Evolutionary conservation across 2,888 invertebrate genomes (phyloP).

Genomic region (Cheilosia grossa): DNA sequence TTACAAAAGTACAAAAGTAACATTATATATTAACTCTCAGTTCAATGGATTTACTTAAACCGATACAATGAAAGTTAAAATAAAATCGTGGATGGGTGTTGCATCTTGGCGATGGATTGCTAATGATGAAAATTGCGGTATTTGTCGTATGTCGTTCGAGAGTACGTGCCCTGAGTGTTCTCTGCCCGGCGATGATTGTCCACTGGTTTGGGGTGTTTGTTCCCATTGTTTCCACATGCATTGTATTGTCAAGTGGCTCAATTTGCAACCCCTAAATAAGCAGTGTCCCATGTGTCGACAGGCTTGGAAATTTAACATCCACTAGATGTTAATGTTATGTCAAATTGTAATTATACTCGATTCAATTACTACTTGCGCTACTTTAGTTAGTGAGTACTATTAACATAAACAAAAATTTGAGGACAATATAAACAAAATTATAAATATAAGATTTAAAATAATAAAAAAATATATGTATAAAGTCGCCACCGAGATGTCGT

Average conservation of each 20-base stretch:
- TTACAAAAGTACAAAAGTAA: conserved; percentile 39
- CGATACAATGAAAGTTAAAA: conserved; percentile 82
- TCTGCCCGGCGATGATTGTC: conserved; percentile 98
- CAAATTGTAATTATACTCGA: conserved; percentile 49
- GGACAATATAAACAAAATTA: conserved; percentile 38
- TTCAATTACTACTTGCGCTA: conserved; percentile 54
- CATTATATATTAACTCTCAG: conserved; percentile 29
- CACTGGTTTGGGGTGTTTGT: conserved; percentile 98
- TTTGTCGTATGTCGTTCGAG: conserved; percentile 99
- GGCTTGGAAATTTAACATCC: conserved; percentile 98
- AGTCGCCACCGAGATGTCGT: conserved; percentile 82
- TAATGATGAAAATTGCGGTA: conserved; percentile 99
- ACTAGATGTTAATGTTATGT: conserved; percentile 82
- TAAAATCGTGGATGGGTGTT: conserved; percentile 92
- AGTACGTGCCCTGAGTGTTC: conserved; percentile 99
- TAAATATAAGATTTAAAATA: conserved; percentile 30
- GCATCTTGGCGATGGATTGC: conserved; percentile 99
- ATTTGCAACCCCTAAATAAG: conserved; percentile 94
- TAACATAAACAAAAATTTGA: conserved; percentile 44
- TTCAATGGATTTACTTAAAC: conserved; percentile 62
- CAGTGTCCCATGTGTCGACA: conserved; percentile 99
- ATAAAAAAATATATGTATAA: conserved; percentile 9
- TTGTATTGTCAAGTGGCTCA: conserved; percentile 99
- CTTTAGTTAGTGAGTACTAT: conserved; percentile 59
- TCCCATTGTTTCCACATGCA: conserved; percentile 99